Percentiles rank a stretch among this genome's conserved stretches.
Conservation (phyloP, 2,888 invertebrate genomes). For the Parthenolecanium corni region DNA sequence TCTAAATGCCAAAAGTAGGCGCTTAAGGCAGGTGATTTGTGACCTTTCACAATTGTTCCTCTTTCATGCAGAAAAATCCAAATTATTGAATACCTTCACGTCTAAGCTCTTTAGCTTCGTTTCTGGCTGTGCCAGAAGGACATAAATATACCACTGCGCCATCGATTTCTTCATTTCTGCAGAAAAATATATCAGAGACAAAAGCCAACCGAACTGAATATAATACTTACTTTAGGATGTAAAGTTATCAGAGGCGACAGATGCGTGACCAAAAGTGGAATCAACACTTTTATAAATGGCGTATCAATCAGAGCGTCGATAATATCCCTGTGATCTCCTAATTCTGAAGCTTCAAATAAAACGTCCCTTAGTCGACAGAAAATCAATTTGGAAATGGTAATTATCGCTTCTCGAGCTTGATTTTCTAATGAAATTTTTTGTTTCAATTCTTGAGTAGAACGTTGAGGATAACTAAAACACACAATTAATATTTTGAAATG, state of each 20-base stretch:
- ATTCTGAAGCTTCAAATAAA: neutral
- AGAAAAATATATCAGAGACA: too few species aligned
- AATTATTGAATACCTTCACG: too few species aligned
- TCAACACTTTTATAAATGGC: constrained; percentile 4
- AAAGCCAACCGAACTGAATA: too few species aligned
- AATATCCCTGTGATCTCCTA: neutral
- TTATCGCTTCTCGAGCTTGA: constrained; percentile 16
- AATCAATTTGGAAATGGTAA: constrained; percentile 3
- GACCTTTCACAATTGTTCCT: too few species aligned
- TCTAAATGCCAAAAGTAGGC: too few species aligned
- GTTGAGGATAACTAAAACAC: constrained; percentile 10
- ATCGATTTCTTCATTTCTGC: too few species aligned
- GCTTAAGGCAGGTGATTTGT: too few species aligned
- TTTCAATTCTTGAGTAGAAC: constrained; percentile 14
- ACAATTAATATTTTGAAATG: neutral
- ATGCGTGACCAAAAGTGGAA: constrained; percentile 15
- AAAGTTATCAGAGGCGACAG: constrained; percentile 12
- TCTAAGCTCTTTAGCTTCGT: too few species aligned
- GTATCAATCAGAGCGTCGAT: constrained; percentile 6
- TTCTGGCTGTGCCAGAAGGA: too few species aligned
- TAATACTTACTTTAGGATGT: constrained; percentile 15
- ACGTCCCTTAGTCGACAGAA: constrained; percentile 1
- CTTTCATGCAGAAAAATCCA: too few species aligned
- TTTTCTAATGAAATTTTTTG: constrained; percentile 17
- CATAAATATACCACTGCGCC: too few species aligned